A percentile compares a stretch with the other conserved stretches of the same genome.
Conservation (phyloP, 2,797 vertebrate genomes). For the Taenioides sp. region DNA sequence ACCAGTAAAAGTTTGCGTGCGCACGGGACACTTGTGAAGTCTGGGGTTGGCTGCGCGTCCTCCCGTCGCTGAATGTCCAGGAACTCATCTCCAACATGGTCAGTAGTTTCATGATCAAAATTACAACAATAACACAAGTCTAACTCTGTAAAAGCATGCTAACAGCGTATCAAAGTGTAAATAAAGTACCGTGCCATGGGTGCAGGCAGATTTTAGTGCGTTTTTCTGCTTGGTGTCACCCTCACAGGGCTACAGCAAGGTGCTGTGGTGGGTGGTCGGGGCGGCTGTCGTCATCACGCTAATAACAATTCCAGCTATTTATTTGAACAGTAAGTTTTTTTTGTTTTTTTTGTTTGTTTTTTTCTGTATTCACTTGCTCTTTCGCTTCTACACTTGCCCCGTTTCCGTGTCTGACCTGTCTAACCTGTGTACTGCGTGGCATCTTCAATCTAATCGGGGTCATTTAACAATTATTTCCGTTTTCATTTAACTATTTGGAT, state of each 20-base stretch:
- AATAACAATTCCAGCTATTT: constrained; percentile 75
- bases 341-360: too few relatives aligned
- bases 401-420: not conserved
- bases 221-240: constrained; percentile 40
- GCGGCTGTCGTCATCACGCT: constrained; percentile 75
- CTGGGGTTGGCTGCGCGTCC: constrained; percentile 16
- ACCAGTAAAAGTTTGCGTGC: constrained; percentile 33
- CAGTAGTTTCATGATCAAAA: constrained; percentile 30
- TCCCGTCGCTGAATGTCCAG: constrained; percentile 16
- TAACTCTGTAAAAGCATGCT: not conserved
- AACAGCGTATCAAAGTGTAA: not conserved
- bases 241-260: constrained; percentile 72
- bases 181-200: not conserved
- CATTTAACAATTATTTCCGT: not conserved
- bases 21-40: too few relatives aligned
- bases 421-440: not conserved
- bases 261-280: constrained; percentile 66
- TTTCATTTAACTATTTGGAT: not conserved
- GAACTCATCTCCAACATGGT: constrained; percentile 69
- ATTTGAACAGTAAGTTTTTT: constrained; percentile 75
- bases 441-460: not conserved
- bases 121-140: too few relatives aligned
- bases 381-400: not conserved
- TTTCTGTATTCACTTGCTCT: not conserved
- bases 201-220: constrained; percentile 3